A percentile compares a stretch with the other conserved stretches of the same genome.
Conservation (phyloP, 2,888 invertebrate genomes). For the Parthenolecanium corni region DNA sequence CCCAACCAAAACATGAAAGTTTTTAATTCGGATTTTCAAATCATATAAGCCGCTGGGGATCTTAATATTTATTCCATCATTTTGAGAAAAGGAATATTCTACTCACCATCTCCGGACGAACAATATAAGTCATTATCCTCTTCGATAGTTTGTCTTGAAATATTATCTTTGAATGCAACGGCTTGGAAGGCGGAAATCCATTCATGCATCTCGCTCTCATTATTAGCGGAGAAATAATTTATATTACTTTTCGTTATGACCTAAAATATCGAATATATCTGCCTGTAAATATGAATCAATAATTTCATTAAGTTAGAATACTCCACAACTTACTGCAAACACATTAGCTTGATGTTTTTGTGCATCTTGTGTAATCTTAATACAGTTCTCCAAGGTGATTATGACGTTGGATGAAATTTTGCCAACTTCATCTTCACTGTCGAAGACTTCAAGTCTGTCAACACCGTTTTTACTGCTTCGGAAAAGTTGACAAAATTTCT, state of each 20-base stretch:
- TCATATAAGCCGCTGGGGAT: too few species aligned
- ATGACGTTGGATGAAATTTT: conserved; percentile 55
- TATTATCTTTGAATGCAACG: conserved; percentile 63
- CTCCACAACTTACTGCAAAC: conserved; percentile 40
- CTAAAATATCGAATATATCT: conserved; percentile 35
- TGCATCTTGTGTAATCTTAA: conserved; percentile 53
- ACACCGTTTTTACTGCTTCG: conserved; percentile 75
- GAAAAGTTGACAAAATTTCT: conserved; percentile 63
- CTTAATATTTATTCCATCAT: too few species aligned
- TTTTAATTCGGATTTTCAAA: too few species aligned
- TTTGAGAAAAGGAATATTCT: too few species aligned
- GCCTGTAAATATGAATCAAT: background rate
- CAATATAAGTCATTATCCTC: conserved; percentile 83
- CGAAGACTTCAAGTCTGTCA: conserved; percentile 73
- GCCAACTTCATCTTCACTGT: conserved; percentile 59
- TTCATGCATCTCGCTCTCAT: conserved; percentile 57
- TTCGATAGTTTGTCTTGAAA: conserved; percentile 54
- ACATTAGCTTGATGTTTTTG: conserved; percentile 43
- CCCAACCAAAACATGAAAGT: too few species aligned
- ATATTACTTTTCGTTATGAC: conserved; percentile 61
- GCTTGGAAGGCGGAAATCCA: conserved; percentile 71
- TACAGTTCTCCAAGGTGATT: conserved; percentile 73
- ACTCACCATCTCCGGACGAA: conserved; percentile 59
- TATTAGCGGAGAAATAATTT: conserved; percentile 51
- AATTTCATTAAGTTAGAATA: background rate